A percentile compares a stretch with the other conserved stretches of the same genome.
Conservation (phyloP, 2,888 invertebrate species). For the Protonemura montana region DNA sequence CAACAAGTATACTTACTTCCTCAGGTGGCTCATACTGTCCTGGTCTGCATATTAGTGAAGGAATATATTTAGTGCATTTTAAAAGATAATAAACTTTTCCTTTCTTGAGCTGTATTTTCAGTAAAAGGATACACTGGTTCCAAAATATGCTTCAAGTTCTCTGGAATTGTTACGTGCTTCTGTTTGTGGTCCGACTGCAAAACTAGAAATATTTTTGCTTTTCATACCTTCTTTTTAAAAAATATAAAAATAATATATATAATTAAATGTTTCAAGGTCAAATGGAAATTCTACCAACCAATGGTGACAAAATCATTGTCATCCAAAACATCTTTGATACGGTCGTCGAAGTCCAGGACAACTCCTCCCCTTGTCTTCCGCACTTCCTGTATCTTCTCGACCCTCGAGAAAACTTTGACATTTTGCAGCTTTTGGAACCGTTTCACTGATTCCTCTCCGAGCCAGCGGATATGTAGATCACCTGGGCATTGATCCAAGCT, state of each 20-base stretch:
- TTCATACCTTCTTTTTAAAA: background rate
- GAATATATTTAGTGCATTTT: slow-evolving; percentile 37
- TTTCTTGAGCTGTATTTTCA: background rate
- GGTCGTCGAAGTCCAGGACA: slow-evolving; percentile 65
- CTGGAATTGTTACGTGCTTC: slow-evolving; percentile 52
- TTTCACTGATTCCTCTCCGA: slow-evolving; percentile 63
- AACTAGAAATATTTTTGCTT: slow-evolving; percentile 49
- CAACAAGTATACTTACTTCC: slow-evolving; percentile 53
- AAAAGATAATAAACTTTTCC: background rate
- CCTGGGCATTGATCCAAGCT: slow-evolving; percentile 52
- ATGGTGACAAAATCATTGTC: slow-evolving; percentile 69
- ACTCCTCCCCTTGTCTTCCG: slow-evolving; percentile 67
- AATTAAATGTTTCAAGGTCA: slow-evolving; percentile 7
- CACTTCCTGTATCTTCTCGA: slow-evolving; percentile 60
- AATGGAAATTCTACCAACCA: slow-evolving; percentile 58
- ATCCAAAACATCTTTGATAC: slow-evolving; percentile 63
- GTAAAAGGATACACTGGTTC: slow-evolving; percentile 56
- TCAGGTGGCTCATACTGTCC: slow-evolving; percentile 56
- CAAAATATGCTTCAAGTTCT: slow-evolving; percentile 54
- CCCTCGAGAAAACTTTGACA: slow-evolving; percentile 50
- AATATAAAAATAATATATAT: background rate
- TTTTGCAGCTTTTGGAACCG: slow-evolving; percentile 59
- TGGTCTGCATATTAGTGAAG: slow-evolving; percentile 53
- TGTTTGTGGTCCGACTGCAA: slow-evolving; percentile 51
- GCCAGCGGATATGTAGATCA: slow-evolving; percentile 60